Percentiles rank a stretch among this genome's conserved stretches.
These are phyloP conservation scores for Melanostigma gelatinosum DNA, from an alignment of 2,113 vertebrate genomes.

Conservation along the genomic window DNA sequence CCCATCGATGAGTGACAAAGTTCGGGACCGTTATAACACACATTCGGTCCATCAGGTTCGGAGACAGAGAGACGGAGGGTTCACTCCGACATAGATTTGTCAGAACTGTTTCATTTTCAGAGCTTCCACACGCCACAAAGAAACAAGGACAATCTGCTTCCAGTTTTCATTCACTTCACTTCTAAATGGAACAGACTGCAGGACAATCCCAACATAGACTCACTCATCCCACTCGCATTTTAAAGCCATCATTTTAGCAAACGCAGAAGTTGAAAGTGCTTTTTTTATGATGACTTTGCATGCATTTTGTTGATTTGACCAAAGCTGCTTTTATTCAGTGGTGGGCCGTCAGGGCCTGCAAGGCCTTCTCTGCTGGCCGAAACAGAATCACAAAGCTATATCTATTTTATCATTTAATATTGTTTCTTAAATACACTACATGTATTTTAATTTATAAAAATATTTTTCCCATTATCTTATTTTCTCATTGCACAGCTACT, in stretches of 20 bases:
- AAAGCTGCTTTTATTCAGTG: conserved; percentile 10
- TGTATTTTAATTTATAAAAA: too few relatives aligned
- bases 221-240: conserved; percentile 35
- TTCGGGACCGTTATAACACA: neutral
- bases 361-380: too few relatives aligned
- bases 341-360: too few relatives aligned
- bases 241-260: conserved; percentile 53
- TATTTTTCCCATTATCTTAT: too few relatives aligned
- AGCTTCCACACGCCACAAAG: conserved; percentile 24
- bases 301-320: conserved; percentile 38
- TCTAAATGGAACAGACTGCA: conserved; percentile 38
- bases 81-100: conserved; percentile 18
- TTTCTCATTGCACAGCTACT: too few relatives aligned
- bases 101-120: conserved; percentile 16
- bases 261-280: conserved; percentile 27
- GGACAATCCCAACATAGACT: conserved; percentile 31
- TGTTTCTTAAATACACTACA: too few relatives aligned
- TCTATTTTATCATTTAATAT: too few relatives aligned
- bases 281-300: conserved; percentile 39
- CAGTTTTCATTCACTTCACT: conserved; percentile 43
- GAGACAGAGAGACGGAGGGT: neutral
- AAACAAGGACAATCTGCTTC: conserved; percentile 48
- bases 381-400: too few relatives aligned
- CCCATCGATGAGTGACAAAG: neutral
- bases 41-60: neutral